Conservation (phyloP, 2,888 invertebrate species). For the Pyrochroa serraticornis region DNA sequence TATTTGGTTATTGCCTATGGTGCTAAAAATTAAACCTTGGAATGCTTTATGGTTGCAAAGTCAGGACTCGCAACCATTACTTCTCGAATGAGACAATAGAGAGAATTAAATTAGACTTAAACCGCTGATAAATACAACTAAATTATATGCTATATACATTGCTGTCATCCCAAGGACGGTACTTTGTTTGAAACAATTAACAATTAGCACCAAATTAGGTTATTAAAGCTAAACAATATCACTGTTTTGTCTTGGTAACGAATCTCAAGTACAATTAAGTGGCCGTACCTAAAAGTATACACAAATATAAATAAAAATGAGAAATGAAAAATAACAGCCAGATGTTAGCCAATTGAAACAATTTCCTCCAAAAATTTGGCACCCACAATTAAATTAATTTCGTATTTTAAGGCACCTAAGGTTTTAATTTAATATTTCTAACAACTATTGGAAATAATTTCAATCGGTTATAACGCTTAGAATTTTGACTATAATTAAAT, state of each 20-base stretch:
- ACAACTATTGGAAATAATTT: constrained; percentile 11
- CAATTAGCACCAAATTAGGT: no score
- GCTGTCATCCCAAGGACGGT: no score
- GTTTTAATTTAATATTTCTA: not conserved
- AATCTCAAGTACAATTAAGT: not conserved
- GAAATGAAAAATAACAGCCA: constrained; percentile 13
- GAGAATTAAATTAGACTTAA: no score
- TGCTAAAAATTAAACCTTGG: no score
- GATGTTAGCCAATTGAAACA: not conserved
- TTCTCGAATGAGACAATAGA: no score
- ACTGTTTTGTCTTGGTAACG: constrained; percentile 12
- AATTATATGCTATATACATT: no score
- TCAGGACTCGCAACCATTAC: no score
- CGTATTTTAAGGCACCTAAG: constrained; percentile 11
- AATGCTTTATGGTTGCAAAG: no score
- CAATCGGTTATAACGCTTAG: constrained; percentile 2
- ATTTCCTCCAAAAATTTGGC: constrained; percentile 16
- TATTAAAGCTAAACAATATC: not conserved
- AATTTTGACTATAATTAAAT: no score
- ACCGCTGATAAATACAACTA: no score
- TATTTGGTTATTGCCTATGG: no score
- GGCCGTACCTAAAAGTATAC: not conserved
- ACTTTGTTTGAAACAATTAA: no score
- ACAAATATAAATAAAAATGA: not conserved
- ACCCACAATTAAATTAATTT: not conserved